Base-by-base conservation (phyloP, 2,113 vertebrate genomes). In the Psephotus haematonotus region DNA sequence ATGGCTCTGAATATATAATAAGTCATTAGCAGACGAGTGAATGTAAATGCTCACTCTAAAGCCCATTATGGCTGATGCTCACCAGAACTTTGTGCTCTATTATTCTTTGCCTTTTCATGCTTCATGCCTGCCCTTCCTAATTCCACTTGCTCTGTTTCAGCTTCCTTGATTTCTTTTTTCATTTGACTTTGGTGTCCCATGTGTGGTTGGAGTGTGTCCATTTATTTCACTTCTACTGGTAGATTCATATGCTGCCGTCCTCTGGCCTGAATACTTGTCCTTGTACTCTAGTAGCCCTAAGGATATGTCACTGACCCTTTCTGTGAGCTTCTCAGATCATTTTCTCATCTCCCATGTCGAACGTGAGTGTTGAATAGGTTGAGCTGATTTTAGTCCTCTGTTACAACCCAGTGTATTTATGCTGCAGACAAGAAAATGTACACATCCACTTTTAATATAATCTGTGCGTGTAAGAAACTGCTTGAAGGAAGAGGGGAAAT, bases 221-320 rank as follows among this genome's bases (percentile, higher is more conserved):
- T 90, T 83, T 90, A 87, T 89, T 90, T 76, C 90, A 86, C 37
- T 37, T 49, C 82, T 90, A 60, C 82, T 93, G 79, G 11, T 53
- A 65, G 86, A 86, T 92, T 67, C 70, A 12, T 62, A 33, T 14
- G 24, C 86, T 79, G 86, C 44, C 0, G 18, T 93, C 41, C 69
- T 79, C 81, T 92, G 86, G 81, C 95, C 92, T 95, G 88, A 95
- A 94, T 93, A 79, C 17, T 93, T 91, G 74, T 96, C 89, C 88
- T 95, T 76, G n/a, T 82, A 81, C 57, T 79, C 23, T 11, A 79
- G 59, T 22, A 88, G 95, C 92, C 92, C 83, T 82, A 52, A 91
- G 91, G 94, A 82, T 87, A 87, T 93, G 95, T 65, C 77, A 46
- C 4, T 95, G 93, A 95, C 93, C 96, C 91, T 89, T 89, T 92